Percentiles rank a stretch among this genome's conserved stretches.
Evolutionary conservation across 1,140 invertebrate species (phyloP).

Genomic region (Frieseomelitta varia): DNA sequence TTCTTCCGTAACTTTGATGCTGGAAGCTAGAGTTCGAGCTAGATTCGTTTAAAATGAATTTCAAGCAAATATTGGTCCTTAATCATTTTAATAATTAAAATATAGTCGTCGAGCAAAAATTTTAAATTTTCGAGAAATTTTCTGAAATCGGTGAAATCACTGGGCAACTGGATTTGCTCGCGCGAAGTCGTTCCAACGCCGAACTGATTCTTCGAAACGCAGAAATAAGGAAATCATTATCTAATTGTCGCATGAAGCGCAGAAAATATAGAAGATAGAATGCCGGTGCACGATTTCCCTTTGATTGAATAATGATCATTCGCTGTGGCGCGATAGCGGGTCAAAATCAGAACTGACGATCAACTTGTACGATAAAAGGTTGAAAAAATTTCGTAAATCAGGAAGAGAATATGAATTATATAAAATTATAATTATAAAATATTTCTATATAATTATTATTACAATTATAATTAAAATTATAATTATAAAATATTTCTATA

Average conservation of each 20-base stretch:
- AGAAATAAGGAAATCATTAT: conserved; percentile 60
- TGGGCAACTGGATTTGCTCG: not conserved
- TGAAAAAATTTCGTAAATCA: not conserved
- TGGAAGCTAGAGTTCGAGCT: no score
- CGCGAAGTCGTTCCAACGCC: not conserved
- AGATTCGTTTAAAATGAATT: no score
- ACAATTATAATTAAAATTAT: no score
- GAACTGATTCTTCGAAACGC: not conserved
- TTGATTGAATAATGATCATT: conserved; percentile 48
- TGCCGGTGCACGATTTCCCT: conserved; percentile 7
- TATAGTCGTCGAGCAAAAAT: no score
- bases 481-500: no score
- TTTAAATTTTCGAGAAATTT: no score
- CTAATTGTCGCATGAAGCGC: conserved; percentile 29
- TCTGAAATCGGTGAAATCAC: not conserved
- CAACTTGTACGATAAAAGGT: not conserved
- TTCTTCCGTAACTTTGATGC: no score
- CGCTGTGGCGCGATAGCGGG: not conserved
- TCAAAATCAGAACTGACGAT: not conserved
- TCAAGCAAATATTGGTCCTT: no score
- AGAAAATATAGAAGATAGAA: not conserved
- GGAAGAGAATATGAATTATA: no score
- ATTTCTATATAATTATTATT: no score
- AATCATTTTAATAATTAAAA: no score
- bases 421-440: no score